Base-by-base conservation (phyloP, 2,113 vertebrate genomes). In the Electrona antarctica region DNA sequence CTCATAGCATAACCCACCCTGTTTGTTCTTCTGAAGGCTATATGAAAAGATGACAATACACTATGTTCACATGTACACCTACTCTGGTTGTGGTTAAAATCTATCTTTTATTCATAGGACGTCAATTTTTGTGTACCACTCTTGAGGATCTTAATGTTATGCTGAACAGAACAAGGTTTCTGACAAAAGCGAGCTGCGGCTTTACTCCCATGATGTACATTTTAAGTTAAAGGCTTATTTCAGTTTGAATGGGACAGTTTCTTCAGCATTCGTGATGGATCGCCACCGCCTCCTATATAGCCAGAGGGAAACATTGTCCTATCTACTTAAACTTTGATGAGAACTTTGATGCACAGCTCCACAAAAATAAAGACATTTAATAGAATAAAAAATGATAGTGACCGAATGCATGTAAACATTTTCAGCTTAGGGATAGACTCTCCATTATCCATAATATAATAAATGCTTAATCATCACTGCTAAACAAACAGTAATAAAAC, bases 91-190 rank as follows among this genome's bases (percentile, higher is more conserved):
- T 71, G 29, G 64, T 64, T 63, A 41, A 41, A 48, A 45, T 79
- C 51, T 2, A n/a, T 54, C 13, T 65, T 77, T 71, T 14, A 64
- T 68, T 51, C 64, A 73, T 41, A 41, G 29, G 46, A 51, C 50
- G 50, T 71, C 8, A 0, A 29, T 76, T 60, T 41, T 76, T 61
- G 28, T 60, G 7, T 1, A 28, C 56, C 52, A 48, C n/a, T 58
- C 47, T 70, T 46, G 14, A 11, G 57, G 7, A 65, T 14, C 0
- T 9, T 4, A 56, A 15, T 10, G 7, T 12, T 29, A 14, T 57
- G 0, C 4, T 33, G 12, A 29, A 63, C 10, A 28, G 12, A 14
- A 56, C 15, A 63, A 3, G n/a, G 65, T 61, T 55, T 7, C 28
- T 21, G n/a, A 14, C 46, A 41, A 10, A 41, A 56, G 14, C 47